Conservation (phyloP, 2,888 invertebrate genomes). For the Zonitis immaculata region DNA sequence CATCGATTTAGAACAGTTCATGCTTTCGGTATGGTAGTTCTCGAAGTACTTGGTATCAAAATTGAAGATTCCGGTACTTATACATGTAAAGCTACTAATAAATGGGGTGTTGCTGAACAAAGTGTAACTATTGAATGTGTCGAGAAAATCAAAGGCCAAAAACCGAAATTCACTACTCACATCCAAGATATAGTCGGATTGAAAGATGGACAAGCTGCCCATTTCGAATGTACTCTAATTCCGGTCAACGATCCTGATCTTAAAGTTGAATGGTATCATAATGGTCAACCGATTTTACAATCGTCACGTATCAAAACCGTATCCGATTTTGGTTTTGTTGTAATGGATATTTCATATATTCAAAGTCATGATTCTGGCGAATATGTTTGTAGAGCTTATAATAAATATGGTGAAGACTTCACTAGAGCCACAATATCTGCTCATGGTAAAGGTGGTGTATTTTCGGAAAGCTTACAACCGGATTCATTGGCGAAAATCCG, state of each 20-base stretch:
- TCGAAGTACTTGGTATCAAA: slow-evolving; percentile 93
- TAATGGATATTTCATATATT: slow-evolving; percentile 90
- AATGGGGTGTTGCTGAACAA: slow-evolving; percentile 84
- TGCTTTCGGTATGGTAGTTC: slow-evolving; percentile 95
- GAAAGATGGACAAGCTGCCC: slow-evolving; percentile 90
- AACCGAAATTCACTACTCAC: slow-evolving; percentile 83
- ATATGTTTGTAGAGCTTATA: slow-evolving; percentile 87
- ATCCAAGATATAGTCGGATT: slow-evolving; percentile 77
- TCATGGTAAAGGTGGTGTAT: slow-evolving; percentile 80
- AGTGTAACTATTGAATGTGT: slow-evolving; percentile 77
- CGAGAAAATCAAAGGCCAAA: slow-evolving; percentile 79
- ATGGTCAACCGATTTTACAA: slow-evolving; percentile 83
- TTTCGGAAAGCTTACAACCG: slow-evolving; percentile 84
- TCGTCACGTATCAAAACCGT: slow-evolving; percentile 89
- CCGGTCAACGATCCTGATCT: slow-evolving; percentile 93
- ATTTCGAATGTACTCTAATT: slow-evolving; percentile 91
- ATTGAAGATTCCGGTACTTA: slow-evolving; percentile 88
- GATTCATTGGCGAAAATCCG: slow-evolving; percentile 84
- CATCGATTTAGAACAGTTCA: slow-evolving; percentile 90
- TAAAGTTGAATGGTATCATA: slow-evolving; percentile 95
- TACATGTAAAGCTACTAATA: slow-evolving; percentile 83
- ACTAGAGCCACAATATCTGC: slow-evolving; percentile 82
- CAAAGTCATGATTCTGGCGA: slow-evolving; percentile 91
- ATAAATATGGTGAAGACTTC: slow-evolving; percentile 86
- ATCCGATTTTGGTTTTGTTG: slow-evolving; percentile 92